Conservation (phyloP, 2,113 vertebrate species). For the Gobiocypris rarus region DNA sequence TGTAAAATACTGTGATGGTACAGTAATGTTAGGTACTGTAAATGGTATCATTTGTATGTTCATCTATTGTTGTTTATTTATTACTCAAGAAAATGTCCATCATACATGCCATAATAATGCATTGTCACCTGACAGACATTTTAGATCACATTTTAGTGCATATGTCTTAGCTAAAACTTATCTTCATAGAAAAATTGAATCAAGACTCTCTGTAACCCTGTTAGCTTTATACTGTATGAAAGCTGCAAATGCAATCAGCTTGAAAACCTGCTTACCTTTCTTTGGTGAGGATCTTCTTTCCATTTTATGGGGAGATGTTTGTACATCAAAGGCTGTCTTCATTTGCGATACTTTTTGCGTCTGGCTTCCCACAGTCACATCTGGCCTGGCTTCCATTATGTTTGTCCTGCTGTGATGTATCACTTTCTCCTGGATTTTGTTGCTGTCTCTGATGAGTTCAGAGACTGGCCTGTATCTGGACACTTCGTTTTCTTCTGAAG, state of each 20-base stretch:
- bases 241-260: not conserved
- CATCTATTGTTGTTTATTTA: too few species aligned
- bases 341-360: constrained; percentile 74
- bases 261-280: constrained; percentile 68
- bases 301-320: constrained; percentile 55
- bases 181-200: too few species aligned
- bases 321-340: constrained; percentile 72
- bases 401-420: constrained; percentile 52
- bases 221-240: not conserved
- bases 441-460: constrained; percentile 68
- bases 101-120: too few species aligned
- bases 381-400: constrained; percentile 20
- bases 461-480: constrained; percentile 71
- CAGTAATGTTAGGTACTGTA: too few species aligned
- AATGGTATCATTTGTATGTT: too few species aligned
- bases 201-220: not conserved
- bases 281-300: constrained; percentile 67
- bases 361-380: constrained; percentile 52
- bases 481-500: constrained; percentile 35
- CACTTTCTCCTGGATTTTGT: constrained; percentile 63
- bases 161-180: too few species aligned
- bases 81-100: too few species aligned
- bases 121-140: too few species aligned
- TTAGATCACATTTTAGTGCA: too few species aligned
- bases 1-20: too few species aligned